Percentiles rank a stretch among this genome's conserved stretches.
These are phyloP conservation scores for Manduca sexta DNA, from an alignment of 1,140 invertebrate genomes.

Conservation along the genomic window DNA sequence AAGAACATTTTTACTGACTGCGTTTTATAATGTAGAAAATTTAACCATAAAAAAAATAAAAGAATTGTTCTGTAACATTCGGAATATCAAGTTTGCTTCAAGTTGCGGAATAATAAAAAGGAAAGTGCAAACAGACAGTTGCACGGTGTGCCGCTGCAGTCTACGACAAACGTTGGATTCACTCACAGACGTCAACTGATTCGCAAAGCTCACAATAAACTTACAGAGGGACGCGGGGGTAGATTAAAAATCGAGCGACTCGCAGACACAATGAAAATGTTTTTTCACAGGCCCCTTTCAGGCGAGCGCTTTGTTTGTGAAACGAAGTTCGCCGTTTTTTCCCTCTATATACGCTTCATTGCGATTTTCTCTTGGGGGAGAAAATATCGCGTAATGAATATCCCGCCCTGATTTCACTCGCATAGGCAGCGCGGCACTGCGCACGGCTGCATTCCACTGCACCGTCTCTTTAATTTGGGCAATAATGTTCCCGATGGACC, in stretches of 20 bases:
- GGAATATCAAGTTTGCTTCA: too few relatives aligned
- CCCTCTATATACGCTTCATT: slow-evolving; percentile 50
- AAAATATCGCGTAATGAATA: slow-evolving; percentile 55
- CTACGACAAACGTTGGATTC: slow-evolving; percentile 32
- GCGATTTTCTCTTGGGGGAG: slow-evolving; percentile 39
- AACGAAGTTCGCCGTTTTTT: slow-evolving; percentile 60
- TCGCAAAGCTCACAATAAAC: slow-evolving; percentile 56
- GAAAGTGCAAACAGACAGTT: too few relatives aligned
- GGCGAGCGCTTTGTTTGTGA: slow-evolving; percentile 59
- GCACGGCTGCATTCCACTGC: slow-evolving; percentile 19
- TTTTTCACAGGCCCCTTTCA: slow-evolving; percentile 61
- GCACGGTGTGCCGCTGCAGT: not conserved
- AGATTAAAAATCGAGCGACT: slow-evolving; percentile 68
- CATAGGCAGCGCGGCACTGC: not conserved
- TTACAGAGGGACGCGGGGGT: slow-evolving; percentile 42
- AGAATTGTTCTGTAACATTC: too few relatives aligned
- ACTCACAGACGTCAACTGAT: slow-evolving; percentile 38
- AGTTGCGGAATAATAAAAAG: too few relatives aligned
- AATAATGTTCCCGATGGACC: slow-evolving; percentile 15
- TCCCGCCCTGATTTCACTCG: slow-evolving; percentile 30
- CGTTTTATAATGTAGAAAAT: too few relatives aligned
- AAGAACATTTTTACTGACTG: too few relatives aligned
- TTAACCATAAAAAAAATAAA: too few relatives aligned
- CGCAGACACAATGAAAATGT: slow-evolving; percentile 64
- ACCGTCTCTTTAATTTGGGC: slow-evolving; percentile 30